Percentiles rank a stretch among this genome's conserved stretches.
These are phyloP conservation scores for Fragum sueziense DNA, from an alignment of 2,888 invertebrate species.

Conservation along the genomic window DNA sequence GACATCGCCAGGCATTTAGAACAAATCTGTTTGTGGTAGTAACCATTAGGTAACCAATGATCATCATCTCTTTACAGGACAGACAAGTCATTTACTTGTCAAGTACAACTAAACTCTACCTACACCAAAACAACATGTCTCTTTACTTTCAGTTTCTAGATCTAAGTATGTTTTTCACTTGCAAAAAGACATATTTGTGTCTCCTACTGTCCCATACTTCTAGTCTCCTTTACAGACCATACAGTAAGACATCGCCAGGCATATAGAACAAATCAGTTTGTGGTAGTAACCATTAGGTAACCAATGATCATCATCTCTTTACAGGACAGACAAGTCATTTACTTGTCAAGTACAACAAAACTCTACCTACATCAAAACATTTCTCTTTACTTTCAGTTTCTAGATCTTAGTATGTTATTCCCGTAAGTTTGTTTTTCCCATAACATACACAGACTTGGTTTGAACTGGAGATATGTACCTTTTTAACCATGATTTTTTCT, in stretches of 20 bases:
- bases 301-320: background rate
- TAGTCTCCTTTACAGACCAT: too few species aligned
- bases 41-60: background rate
- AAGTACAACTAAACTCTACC: background rate
- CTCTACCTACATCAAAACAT: background rate
- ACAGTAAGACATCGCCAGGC: background rate
- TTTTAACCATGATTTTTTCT: too few species aligned
- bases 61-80: background rate
- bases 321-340: conserved; percentile 5
- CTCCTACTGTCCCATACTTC: too few species aligned
- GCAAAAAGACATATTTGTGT: too few species aligned
- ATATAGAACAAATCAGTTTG: conserved; percentile 3
- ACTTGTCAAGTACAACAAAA: conserved; percentile 1
- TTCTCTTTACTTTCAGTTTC: too few species aligned
- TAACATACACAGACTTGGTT: too few species aligned
- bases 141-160: background rate
- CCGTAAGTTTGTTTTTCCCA: too few species aligned
- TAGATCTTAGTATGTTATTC: background rate
- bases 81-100: conserved; percentile 9
- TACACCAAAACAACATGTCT: background rate
- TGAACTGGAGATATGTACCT: too few species aligned
- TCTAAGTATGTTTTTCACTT: background rate
- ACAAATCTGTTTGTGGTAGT: conserved; percentile 1
- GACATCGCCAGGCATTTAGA: background rate
- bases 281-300: background rate